Evolutionary conservation across 2,888 invertebrate species (phyloP).

Genomic region (Mellilla xanthometata): DNA sequence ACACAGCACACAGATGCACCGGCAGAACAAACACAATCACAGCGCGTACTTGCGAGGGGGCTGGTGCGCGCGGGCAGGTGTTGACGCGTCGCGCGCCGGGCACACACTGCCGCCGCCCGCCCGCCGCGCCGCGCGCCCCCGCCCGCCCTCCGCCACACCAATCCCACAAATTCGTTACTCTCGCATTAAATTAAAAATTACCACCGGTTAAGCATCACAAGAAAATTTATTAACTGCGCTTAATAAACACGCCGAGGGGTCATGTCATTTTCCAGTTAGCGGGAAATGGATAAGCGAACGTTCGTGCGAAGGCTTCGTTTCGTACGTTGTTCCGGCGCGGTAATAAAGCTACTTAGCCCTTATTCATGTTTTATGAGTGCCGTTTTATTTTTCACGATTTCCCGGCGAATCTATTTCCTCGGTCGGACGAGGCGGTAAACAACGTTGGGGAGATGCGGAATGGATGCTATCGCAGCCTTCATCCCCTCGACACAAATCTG

Average conservation of each 20-base stretch:
- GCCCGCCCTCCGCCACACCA: slow-evolving; percentile 31
- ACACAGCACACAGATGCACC: slow-evolving; percentile 31
- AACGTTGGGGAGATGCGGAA: slow-evolving; percentile 10
- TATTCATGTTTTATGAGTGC: slow-evolving; percentile 12
- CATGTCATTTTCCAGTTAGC: slow-evolving; percentile 14
- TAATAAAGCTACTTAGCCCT: slow-evolving; percentile 13
- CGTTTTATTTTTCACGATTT: slow-evolving; percentile 15
- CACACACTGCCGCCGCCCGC: slow-evolving; percentile 54
- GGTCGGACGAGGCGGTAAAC: slow-evolving; percentile 2
- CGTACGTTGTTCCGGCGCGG: slow-evolving; percentile 4
- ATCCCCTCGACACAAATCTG: slow-evolving; percentile 19
- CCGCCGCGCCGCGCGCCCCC: slow-evolving; percentile 27
- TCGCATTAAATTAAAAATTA: slow-evolving; percentile 36
- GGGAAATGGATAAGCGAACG: slow-evolving; percentile 15
- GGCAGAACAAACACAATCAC: slow-evolving; percentile 38
- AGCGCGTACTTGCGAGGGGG: slow-evolving; percentile 36
- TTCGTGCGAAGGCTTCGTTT: slow-evolving; percentile 8
- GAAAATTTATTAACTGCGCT: slow-evolving; percentile 19
- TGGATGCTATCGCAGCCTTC: slow-evolving; percentile 14
- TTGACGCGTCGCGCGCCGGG: slow-evolving; percentile 39
- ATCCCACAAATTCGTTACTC: slow-evolving; percentile 43
- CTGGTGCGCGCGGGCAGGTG: slow-evolving; percentile 20
- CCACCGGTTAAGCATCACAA: slow-evolving; percentile 26
- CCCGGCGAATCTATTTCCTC: slow-evolving; percentile 13
- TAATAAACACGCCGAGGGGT: slow-evolving; percentile 17